Evolutionary conservation across 2,888 invertebrate species (phyloP), one percentile per base, ranked within the genome.

Genomic region (Lithophane ornitopus): DNA sequence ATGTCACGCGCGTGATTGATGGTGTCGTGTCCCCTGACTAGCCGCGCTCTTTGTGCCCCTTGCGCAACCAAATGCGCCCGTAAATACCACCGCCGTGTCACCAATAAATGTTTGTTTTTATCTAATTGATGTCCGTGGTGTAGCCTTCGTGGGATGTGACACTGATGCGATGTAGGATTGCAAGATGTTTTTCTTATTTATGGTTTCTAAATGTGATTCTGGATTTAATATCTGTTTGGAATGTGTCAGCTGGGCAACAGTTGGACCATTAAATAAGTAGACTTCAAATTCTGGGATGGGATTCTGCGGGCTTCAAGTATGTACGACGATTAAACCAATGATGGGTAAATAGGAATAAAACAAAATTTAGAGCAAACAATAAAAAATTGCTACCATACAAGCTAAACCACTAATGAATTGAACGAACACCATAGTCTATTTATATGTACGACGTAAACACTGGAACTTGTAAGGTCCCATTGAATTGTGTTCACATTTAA

Each of bases 1-100:
- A 82, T 89, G 95, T 95, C 95, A 95, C 92, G 90, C 78, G 68
- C 72, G 89, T 96, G 96, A 96, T 96, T 95, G 95, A 96, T 95
- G 93, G 87, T 66, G 62, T 69, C 68, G 46, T 71, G 56, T 76
- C 69, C 86, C 82, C 87, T 86, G 82, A 83, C 84, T 82, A 82
- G 84, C 79, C 78, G 84, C 88, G 85, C 87, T 85, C 89, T 88
- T 91, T 92, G 93, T 93, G 88, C 85, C 85, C 88, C 91, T 91
- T 89, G 89, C 91, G 91, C 91, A 90, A 92, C 90, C 91, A 91
- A 92, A 93, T 89, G 89, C 89, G 90, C 85, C 86, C 86, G 86
- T 89, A 90, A 92, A 92, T 90, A 91, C 87, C 88, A 85, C 81
- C 84, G 74, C 84, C 81, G 85, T 89, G 87, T 88, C 84, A 81